Evolutionary conservation across 2,113 vertebrate genomes (phyloP), one percentile per base, ranked within the genome.

Genomic region (Kryptolebias marmoratus): DNA sequence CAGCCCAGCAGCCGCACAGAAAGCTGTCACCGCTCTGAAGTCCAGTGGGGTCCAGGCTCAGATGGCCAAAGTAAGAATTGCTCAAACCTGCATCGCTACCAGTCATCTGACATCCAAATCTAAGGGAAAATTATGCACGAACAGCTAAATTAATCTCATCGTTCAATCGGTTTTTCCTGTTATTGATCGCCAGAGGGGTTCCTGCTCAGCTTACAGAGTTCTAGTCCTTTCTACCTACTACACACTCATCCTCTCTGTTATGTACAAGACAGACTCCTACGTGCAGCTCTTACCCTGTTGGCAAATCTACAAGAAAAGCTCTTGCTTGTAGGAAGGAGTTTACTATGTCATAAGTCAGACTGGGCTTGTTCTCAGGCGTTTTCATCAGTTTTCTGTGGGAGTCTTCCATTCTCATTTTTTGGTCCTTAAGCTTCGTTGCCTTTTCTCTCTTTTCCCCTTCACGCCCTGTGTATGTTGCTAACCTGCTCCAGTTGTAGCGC

Each of bases 41-140:
- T 94, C 96, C 89, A 97, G 93, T 3, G 96, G 96, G 13, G 94
- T 98, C 54, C 96, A 97, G 89, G 96, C 96, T 30, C 96, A 98
- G 85, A 98, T 98, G 96, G 96, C 96, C 77, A 97, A 98, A 94
- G 96, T 97, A 93, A 90, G 92, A 75, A 49, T n/a, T 14, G 3
- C 13, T 49, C 22, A 27, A 1, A 49, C 8, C 60, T 28, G 18
- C 10, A 11, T 10, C n/a, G 36, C 11, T 50, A 18, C 12, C 3
- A 4, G 9, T 16, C 31, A 16, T 44, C 31, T 57, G 45, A 45
- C 14, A 15, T 28, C 7, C n/a, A 71, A 27, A 59, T 55, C 50
- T 44, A 42, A 47, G 15, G 31, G 30, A 58, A 30, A 9, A 1
- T 48, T 4, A 1, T 10, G 13, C 54, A 36, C 15, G 14, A 55